Percentiles rank a stretch among this genome's conserved stretches.
Evolutionary conservation across 2,888 invertebrate species (phyloP).

Genomic region (Idaea biselata): DNA sequence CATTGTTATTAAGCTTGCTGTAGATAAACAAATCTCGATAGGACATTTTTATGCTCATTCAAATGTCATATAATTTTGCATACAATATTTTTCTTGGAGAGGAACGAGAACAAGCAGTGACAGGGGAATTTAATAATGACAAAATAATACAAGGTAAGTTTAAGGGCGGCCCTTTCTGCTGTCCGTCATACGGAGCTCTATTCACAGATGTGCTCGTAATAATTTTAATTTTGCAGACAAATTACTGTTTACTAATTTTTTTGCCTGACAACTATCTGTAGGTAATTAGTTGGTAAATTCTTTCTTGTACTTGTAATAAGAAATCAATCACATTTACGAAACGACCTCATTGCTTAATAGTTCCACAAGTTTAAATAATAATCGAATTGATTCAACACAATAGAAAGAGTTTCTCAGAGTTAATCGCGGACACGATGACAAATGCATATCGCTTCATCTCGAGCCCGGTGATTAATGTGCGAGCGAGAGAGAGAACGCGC

Average conservation of each 20-base stretch:
- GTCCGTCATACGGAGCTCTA: slow-evolving; percentile 77
- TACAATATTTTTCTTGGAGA: slow-evolving; percentile 77
- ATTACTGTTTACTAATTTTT: slow-evolving; percentile 74
- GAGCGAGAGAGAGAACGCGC: slow-evolving; percentile 58
- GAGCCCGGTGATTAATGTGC: slow-evolving; percentile 70
- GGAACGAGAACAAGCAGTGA: slow-evolving; percentile 75
- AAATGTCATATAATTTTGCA: slow-evolving; percentile 81
- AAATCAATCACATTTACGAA: slow-evolving; percentile 31
- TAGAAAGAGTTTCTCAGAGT: slow-evolving; percentile 67
- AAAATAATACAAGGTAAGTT: slow-evolving; percentile 79
- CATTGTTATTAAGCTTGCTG: slow-evolving; percentile 44
- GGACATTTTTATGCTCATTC: slow-evolving; percentile 74
- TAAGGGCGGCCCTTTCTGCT: slow-evolving; percentile 78
- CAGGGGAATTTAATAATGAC: slow-evolving; percentile 81
- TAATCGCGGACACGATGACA: slow-evolving; percentile 76
- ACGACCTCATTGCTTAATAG: slow-evolving; percentile 44
- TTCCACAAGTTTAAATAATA: slow-evolving; percentile 51
- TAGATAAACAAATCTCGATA: slow-evolving; percentile 59
- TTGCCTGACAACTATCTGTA: slow-evolving; percentile 28
- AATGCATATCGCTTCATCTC: slow-evolving; percentile 79
- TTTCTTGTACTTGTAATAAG: slow-evolving; percentile 9
- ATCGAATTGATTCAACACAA: slow-evolving; percentile 75
- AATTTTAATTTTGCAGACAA: slow-evolving; percentile 74
- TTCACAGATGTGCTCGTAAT: slow-evolving; percentile 67
- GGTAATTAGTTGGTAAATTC: slow-evolving; percentile 26